Percentiles rank a stretch among this genome's conserved stretches.
Conservation (phyloP, 2,797 vertebrate genomes). For the Craterocephalus amniculus region DNA sequence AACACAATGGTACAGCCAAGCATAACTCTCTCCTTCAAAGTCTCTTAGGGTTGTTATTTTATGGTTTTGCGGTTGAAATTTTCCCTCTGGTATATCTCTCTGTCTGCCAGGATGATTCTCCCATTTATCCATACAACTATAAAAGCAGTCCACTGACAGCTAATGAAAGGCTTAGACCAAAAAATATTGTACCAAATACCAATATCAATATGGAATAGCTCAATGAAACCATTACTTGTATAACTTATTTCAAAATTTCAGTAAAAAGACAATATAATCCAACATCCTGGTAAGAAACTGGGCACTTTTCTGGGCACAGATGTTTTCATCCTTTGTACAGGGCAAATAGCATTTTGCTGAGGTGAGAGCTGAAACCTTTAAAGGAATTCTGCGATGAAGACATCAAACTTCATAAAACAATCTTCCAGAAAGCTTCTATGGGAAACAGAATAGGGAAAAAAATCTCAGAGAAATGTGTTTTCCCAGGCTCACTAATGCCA, state of each 20-base stretch:
- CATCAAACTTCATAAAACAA: not conserved
- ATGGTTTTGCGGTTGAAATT: not conserved
- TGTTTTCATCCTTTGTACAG: not conserved
- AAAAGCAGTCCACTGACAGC: not conserved
- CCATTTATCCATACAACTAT: not conserved
- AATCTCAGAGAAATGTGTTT: constrained; percentile 18
- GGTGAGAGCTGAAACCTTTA: not conserved
- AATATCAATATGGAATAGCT: not conserved
- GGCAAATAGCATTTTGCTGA: not conserved
- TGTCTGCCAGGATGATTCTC: not conserved
- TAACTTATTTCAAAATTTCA: not conserved
- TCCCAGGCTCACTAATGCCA: constrained; percentile 47
- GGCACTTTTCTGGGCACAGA: no score
- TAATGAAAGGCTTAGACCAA: not conserved
- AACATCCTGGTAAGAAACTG: not conserved
- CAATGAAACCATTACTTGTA: not conserved
- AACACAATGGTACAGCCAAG: not conserved
- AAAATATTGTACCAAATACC: not conserved
- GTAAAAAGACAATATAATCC: not conserved
- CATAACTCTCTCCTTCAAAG: not conserved
- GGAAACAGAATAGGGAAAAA: constrained; percentile 12
- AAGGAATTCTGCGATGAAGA: not conserved
- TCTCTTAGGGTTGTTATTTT: not conserved
- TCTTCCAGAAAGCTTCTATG: constrained; percentile 13
- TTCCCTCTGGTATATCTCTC: not conserved